Conservation (phyloP, 2,113 vertebrate species). For the Holacanthus passer region DNA sequence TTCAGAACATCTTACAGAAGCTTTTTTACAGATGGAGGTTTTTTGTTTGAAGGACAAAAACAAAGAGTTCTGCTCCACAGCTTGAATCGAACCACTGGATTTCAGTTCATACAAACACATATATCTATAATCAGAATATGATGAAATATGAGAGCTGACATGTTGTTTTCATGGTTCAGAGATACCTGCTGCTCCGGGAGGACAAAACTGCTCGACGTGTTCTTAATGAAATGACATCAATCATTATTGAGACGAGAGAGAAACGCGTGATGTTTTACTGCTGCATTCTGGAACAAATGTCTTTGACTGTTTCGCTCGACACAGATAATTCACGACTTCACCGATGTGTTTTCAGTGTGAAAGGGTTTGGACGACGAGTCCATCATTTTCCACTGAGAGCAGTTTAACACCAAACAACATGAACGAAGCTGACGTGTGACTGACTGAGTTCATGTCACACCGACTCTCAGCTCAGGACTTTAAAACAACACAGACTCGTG, state of each 20-base stretch:
- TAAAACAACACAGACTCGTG: neutral
- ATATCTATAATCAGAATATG: too few species aligned
- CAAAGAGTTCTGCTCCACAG: neutral
- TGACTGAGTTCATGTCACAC: neutral
- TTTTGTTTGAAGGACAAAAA: neutral
- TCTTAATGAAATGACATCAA: neutral
- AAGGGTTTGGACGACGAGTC: neutral
- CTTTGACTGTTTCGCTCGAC: neutral
- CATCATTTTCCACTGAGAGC: neutral
- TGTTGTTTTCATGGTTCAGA: neutral
- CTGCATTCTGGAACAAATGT: neutral
- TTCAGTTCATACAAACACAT: neutral
- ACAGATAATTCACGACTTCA: neutral
- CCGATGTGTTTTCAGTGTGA: neutral
- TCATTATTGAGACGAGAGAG: neutral
- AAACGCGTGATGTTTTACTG: neutral
- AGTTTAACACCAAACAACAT: neutral
- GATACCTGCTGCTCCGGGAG: neutral
- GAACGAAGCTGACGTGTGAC: neutral
- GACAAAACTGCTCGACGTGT: neutral
- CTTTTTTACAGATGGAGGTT: neutral
- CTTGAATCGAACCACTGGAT: neutral
- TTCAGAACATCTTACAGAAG: constrained; percentile 17
- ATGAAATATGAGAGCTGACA: neutral
- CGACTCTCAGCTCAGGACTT: neutral